Conservation (phyloP, 2,113 vertebrate species). For the Tympanuchus pallidicinctus region DNA sequence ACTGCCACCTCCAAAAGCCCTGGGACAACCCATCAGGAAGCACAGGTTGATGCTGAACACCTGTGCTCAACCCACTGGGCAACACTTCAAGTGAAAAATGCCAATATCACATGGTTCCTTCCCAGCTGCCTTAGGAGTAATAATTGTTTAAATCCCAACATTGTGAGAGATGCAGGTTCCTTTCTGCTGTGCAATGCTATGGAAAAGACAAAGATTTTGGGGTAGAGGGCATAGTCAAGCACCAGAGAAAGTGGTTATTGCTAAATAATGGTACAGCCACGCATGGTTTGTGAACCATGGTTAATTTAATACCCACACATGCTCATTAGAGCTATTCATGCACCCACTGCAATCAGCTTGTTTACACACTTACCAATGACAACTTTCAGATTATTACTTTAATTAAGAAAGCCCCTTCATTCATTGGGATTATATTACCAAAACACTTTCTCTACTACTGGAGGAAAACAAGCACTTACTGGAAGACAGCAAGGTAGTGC, state of each 20-base stretch:
- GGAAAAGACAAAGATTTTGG: not conserved
- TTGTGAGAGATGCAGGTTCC: not conserved
- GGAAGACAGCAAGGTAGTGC: constrained; percentile 28
- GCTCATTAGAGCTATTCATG: constrained; percentile 80
- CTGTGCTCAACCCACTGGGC: not conserved
- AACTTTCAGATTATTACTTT: constrained; percentile 78
- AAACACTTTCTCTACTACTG: constrained; percentile 53
- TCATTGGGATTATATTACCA: constrained; percentile 50
- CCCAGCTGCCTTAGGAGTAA: not conserved
- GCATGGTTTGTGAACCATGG: constrained; percentile 78
- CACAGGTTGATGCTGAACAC: not conserved
- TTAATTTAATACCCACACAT: constrained; percentile 78
- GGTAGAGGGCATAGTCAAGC: not conserved
- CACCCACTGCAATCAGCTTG: constrained; percentile 74
- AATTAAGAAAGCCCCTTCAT: constrained; percentile 77
- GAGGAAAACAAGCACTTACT: constrained; percentile 45
- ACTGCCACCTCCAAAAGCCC: not conserved
- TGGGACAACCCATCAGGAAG: not conserved
- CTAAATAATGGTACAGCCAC: constrained; percentile 58
- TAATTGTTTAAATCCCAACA: not conserved
- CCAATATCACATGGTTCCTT: not conserved
- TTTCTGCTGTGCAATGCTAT: not conserved
- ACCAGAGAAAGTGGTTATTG: constrained; percentile 62
- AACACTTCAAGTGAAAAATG: not conserved
- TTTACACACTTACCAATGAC: constrained; percentile 78